Conservation (phyloP, 1,140 invertebrate genomes). For the Drosophila littoralis region DNA sequence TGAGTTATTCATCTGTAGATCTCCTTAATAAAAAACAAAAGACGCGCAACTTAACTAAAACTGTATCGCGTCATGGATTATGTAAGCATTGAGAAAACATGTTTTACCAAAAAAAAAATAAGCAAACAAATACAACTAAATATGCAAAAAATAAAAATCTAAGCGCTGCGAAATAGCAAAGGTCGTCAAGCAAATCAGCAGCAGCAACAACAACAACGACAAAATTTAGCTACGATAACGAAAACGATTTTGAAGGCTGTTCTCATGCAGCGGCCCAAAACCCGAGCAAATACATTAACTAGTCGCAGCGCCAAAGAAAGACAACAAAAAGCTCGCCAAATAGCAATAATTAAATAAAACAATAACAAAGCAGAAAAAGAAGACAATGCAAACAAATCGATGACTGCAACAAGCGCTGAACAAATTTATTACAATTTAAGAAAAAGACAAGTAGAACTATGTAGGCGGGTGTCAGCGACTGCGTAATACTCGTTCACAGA, state of each 20-base stretch:
- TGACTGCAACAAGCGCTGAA: constrained; percentile 58
- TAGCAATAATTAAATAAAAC: constrained; percentile 68
- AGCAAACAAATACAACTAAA: constrained; percentile 6
- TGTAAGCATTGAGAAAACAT: constrained; percentile 68
- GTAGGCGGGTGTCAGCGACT: too few species aligned
- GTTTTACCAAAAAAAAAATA: constrained; percentile 43
- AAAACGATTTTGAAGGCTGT: constrained; percentile 66
- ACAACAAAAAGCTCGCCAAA: constrained; percentile 38
- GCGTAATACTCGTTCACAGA: too few species aligned
- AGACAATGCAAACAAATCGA: constrained; percentile 46
- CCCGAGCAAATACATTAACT: constrained; percentile 53
- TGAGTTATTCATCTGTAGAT: constrained; percentile 48
- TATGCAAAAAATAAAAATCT: constrained; percentile 64
- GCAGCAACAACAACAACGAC: constrained; percentile 25
- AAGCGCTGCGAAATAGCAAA: constrained; percentile 70
- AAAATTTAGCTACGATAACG: constrained; percentile 32
- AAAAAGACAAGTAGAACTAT: constrained; percentile 19
- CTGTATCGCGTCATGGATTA: constrained; percentile 47
- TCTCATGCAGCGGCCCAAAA: constrained; percentile 77
- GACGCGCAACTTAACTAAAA: constrained; percentile 23
- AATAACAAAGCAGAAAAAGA: constrained; percentile 41
- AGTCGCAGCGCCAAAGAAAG: constrained; percentile 39
- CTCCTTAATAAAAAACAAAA: constrained; percentile 9
- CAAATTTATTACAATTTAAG: constrained; percentile 70
- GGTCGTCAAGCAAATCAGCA: constrained; percentile 56